Base-by-base conservation (phyloP, 2,888 invertebrate species). In the Myathropa florea region DNA sequence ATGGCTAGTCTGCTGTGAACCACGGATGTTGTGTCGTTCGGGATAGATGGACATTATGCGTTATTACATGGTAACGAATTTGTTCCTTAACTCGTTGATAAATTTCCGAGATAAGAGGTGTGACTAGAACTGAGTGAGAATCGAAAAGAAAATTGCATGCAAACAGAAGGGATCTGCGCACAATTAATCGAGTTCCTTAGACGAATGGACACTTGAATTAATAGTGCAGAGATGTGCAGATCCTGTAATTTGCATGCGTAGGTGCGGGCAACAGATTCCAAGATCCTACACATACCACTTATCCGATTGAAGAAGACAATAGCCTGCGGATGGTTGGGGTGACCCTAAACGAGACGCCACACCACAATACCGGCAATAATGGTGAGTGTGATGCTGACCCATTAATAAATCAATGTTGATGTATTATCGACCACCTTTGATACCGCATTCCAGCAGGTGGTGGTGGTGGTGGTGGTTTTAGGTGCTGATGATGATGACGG, bases 351-450 rank as follows among this genome's bases (percentile, higher is more conserved):
- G 53, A 75, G 83, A 71, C 71, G 76, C 80, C 71, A 76, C n/a
- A 59, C 30, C 57, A 70, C 63, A 68, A 60, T 61, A 57, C 46
- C 60, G 60, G 59, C 30, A 46, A 36, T 30, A 77, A 81, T 68
- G 67, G 33, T 59, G 63, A 81, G 73, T 75, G 73, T 79, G 78
- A 83, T 87, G 83, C 79, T 83, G 83, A 79, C 75, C 83, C 79
- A 64, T 76, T 79, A 86, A 86, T 87, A 87, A 87, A 87, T 83
- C 83, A 87, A 83, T 79, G 78, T 79, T 87, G 83, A 87, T 87
- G 80, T 76, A 87, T 83, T 83, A 80, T 79, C 83, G 87, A 87
- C 87, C 87, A 87, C 87, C 87, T 87, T 77, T 59, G 78, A 78
- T 68, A 64, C 82, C 70, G 65, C 78, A 82, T 82, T 79, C 86